These are phyloP conservation scores for Hafferia zeledoni DNA, from an alignment of 2,797 vertebrate genomes.

Conservation along the genomic window DNA sequence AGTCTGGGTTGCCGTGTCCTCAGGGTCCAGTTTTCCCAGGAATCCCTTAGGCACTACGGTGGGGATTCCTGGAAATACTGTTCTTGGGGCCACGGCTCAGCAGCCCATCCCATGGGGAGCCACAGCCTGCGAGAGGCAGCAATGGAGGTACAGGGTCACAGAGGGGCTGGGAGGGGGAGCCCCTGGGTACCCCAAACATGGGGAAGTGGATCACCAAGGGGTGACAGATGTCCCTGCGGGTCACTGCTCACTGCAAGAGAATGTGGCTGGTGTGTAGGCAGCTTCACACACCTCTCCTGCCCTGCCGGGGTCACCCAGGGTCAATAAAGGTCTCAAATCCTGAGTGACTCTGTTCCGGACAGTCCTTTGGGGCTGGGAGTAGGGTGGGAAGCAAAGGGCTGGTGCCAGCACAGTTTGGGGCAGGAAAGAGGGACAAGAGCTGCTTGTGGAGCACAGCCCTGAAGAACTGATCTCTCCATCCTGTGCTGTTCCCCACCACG, in stretches of 20 bases:
- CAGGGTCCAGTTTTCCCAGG: conserved; percentile 99
- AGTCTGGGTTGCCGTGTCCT: conserved; percentile 82
- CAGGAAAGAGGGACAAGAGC: not conserved
- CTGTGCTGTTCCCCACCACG: fast-evolving
- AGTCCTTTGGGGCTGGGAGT: not conserved
- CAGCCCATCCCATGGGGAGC: not conserved
- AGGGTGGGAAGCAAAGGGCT: not conserved
- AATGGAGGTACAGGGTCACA: not conserved
- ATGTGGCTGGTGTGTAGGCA: not conserved
- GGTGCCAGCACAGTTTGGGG: not conserved
- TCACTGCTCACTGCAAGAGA: not conserved
- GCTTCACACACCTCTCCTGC: not conserved
- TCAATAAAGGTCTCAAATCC: conserved; percentile 46
- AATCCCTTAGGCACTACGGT: conserved; percentile 93
- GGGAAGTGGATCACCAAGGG: fast-evolving
- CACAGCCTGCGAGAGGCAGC: fast-evolving
- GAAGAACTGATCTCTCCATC: not conserved
- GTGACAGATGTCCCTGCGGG: fast-evolving
- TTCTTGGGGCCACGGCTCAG: conserved; percentile 95
- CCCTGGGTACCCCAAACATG: no score
- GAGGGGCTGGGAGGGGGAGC: not conserved
- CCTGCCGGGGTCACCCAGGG: not conserved
- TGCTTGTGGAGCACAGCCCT: fast-evolving
- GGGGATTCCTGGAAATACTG: conserved; percentile 99
- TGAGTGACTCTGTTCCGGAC: not conserved